Conservation (phyloP, 2,113 vertebrate genomes). For the Apodemus speciosus region DNA sequence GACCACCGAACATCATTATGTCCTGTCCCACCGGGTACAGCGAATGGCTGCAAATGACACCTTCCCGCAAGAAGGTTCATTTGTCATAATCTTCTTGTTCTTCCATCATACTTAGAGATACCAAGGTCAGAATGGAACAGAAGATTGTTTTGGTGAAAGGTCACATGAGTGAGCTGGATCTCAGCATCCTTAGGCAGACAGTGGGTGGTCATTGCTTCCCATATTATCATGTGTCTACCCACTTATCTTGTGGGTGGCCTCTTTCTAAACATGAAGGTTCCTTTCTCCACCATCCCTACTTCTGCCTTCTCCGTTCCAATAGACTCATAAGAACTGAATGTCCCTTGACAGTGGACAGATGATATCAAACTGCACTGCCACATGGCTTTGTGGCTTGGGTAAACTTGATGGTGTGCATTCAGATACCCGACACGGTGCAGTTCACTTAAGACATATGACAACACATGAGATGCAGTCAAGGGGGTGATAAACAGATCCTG, state of each 20-base stretch:
- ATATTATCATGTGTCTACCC: neutral
- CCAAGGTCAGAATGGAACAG: neutral
- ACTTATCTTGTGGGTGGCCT: neutral
- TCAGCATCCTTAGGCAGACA: neutral
- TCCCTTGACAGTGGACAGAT: accelerated
- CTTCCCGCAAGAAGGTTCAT: neutral
- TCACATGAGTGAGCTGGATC: neutral
- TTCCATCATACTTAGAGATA: neutral
- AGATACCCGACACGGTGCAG: neutral
- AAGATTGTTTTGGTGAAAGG: neutral
- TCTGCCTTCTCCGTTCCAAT: neutral
- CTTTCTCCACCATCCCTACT: neutral
- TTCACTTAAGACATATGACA: neutral
- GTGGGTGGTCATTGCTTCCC: too few relatives aligned
- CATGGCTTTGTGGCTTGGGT: neutral
- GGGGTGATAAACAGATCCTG: neutral
- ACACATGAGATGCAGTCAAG: neutral
- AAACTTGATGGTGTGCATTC: neutral
- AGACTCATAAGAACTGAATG: neutral
- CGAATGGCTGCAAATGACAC: too few relatives aligned
- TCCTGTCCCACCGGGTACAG: neutral
- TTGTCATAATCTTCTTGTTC: neutral
- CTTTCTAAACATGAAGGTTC: neutral
- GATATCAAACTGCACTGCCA: neutral
- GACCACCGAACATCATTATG: accelerated